Conservation (phyloP, 2,113 vertebrate species). For the Calidris pugnax region DNA sequence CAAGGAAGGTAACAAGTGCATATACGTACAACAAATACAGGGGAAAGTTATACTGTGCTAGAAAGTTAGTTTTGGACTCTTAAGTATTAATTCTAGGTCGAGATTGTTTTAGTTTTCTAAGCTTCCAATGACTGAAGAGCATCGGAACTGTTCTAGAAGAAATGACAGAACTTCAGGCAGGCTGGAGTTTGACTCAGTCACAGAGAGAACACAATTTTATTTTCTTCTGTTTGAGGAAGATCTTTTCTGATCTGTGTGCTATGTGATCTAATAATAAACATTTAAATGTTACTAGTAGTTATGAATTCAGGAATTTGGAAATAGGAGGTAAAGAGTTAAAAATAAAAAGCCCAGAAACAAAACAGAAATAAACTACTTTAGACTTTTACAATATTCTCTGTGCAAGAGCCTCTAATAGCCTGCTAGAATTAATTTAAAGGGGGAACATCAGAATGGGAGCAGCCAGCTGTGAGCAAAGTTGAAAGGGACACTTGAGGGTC, state of each 20-base stretch:
- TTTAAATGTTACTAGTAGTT: neutral
- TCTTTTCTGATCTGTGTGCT: neutral
- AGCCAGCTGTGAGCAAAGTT: conserved; percentile 47
- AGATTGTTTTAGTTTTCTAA: conserved; percentile 2
- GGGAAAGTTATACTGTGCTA: neutral
- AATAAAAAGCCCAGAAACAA: neutral
- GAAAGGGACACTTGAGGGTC: conserved; percentile 28
- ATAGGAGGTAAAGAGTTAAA: conserved; percentile 18
- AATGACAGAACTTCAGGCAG: neutral
- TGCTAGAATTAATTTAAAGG: conserved; percentile 48
- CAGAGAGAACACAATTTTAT: neutral
- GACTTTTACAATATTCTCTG: conserved; percentile 14
- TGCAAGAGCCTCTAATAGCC: conserved; percentile 25
- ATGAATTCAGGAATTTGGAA: neutral
- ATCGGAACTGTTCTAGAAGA: neutral
- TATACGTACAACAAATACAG: neutral
- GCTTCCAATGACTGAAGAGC: neutral
- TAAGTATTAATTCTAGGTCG: neutral
- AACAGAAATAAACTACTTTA: conserved; percentile 3
- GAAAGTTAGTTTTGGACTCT: neutral
- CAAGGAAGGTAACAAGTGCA: conserved; percentile 87
- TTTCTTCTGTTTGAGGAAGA: neutral
- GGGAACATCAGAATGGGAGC: neutral
- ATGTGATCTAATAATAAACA: neutral
- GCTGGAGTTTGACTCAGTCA: neutral